Conservation (phyloP, 2,888 invertebrate genomes). For the Herminia tarsipennalis region DNA sequence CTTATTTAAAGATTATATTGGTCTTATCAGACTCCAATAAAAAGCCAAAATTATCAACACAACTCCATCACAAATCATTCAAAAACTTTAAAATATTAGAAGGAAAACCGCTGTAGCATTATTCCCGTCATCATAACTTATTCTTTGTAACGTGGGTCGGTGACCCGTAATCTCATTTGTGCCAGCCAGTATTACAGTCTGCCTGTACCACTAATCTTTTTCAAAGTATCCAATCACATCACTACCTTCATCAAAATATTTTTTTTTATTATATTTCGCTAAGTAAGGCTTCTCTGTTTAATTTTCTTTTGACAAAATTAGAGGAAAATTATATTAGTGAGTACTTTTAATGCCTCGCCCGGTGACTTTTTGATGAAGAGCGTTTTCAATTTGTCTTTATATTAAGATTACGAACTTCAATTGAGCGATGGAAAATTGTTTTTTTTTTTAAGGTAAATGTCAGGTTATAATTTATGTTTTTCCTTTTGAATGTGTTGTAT, state of each 20-base stretch:
- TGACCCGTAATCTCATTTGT: constrained; percentile 39
- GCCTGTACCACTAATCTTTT: constrained; percentile 18
- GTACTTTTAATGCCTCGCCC: constrained; percentile 17
- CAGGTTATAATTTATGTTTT: not conserved
- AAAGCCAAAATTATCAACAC: too few species aligned
- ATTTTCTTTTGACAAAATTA: constrained; percentile 23
- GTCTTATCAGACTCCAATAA: too few species aligned
- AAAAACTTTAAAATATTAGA: too few species aligned
- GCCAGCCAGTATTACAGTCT: constrained; percentile 26
- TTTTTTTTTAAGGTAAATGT: not conserved
- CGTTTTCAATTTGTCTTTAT: constrained; percentile 23
- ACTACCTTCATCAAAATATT: constrained; percentile 5
- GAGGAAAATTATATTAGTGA: constrained; percentile 24
- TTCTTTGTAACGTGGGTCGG: constrained; percentile 20
- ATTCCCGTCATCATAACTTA: constrained; percentile 13
- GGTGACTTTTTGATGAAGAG: constrained; percentile 13
- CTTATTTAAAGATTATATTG: too few species aligned
- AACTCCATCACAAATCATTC: not conserved
- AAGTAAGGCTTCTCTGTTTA: constrained; percentile 9
- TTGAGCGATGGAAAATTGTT: constrained; percentile 7
- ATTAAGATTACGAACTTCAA: constrained; percentile 11
- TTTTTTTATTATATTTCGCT: constrained; percentile 6
- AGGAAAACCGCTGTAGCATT: too few species aligned
- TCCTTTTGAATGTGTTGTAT: not conserved
- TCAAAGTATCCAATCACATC: constrained; percentile 18